phyloP scores from a whole-genome alignment of 2,888 invertebrate species.

The Vannuccia rotundouncinata region DNA sequence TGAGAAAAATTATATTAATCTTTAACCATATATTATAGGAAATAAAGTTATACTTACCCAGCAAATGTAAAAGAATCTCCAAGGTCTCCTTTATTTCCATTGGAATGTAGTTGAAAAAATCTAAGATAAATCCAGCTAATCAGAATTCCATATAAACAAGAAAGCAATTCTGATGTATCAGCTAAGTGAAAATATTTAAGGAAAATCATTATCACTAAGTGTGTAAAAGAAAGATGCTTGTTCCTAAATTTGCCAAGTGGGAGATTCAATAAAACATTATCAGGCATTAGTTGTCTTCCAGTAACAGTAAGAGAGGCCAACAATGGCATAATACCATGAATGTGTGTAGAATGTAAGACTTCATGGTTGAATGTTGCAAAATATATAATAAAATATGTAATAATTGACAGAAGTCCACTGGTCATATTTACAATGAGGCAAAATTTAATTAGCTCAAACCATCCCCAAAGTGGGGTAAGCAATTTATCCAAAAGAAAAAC shows the following conservation, averaged over 20 bases:
- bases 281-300: conserved; percentile 32
- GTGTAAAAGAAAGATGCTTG: conserved; percentile 29
- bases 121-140: conserved; percentile 34
- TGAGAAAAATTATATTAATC: too few species aligned
- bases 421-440: conserved; percentile 32
- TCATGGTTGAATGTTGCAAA: conserved; percentile 19
- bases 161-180: conserved; percentile 24
- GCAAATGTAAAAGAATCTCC: conserved; percentile 35
- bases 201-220: background rate
- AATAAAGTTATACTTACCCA: too few species aligned
- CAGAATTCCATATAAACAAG: conserved; percentile 20
- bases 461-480: conserved; percentile 33
- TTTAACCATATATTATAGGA: too few species aligned
- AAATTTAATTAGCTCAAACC: conserved; percentile 31
- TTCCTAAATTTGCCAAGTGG: conserved; percentile 33
- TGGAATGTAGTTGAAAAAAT: conserved; percentile 32
- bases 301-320: conserved; percentile 32
- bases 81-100: conserved; percentile 33
- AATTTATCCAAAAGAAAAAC: conserved; percentile 34
- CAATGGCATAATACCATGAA: conserved; percentile 34
- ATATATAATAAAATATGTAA: conserved; percentile 10
- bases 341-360: conserved; percentile 23
- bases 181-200: background rate
- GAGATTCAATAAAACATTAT: conserved; percentile 33
- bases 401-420: conserved; percentile 6